Evolutionary conservation across 2,797 vertebrate species (phyloP).

Genomic region (Catamblyrhynchus diadema): DNA sequence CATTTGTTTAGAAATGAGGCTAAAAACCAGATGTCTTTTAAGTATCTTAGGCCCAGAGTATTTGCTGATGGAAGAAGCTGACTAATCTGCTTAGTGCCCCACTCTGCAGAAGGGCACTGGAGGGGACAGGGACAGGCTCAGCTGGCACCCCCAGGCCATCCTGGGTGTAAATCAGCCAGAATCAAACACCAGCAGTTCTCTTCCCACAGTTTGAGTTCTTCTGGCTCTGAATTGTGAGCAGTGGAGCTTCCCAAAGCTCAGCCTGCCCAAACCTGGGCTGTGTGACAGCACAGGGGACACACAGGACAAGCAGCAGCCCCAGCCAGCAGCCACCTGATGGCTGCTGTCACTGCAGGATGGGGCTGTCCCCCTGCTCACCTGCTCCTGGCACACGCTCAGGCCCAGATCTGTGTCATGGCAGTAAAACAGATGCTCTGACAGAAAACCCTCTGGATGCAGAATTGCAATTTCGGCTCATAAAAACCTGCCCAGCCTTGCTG

Average conservation of each 20-base stretch:
- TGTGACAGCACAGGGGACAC: neutral
- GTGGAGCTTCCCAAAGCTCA: neutral
- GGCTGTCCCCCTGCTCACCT: neutral
- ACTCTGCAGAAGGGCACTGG: neutral
- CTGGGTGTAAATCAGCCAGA: neutral
- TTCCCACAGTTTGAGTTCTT: neutral
- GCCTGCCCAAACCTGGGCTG: neutral
- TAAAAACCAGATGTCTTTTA: constrained; percentile 55
- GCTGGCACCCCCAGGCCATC: neutral
- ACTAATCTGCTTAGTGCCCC: constrained; percentile 24
- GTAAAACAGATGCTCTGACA: neutral
- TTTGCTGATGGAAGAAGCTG: neutral
- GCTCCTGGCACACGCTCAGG: neutral
- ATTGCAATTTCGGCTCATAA: neutral
- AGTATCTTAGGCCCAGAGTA: neutral
- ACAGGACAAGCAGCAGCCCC: neutral
- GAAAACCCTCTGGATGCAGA: neutral
- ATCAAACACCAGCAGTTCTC: neutral
- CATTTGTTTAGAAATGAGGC: constrained; percentile 30
- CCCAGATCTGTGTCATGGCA: neutral
- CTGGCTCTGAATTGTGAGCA: neutral
- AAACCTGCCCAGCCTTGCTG: neutral
- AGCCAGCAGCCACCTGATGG: neutral
- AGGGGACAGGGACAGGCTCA: neutral
- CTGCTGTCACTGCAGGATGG: neutral